Evolutionary conservation across 2,113 vertebrate species (phyloP).

Genomic region (Alouatta palliata): DNA sequence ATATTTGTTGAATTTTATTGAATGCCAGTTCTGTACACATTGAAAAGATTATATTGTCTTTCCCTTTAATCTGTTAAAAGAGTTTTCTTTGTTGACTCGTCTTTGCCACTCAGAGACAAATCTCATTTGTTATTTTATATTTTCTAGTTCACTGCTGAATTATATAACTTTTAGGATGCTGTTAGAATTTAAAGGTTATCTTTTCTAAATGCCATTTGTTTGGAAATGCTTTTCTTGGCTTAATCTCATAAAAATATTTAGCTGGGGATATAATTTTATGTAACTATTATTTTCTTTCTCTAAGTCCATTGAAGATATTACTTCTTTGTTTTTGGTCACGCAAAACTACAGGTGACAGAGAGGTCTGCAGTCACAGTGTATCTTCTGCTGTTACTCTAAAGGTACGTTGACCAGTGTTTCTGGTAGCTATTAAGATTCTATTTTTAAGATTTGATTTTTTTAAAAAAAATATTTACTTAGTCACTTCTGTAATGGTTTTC

Average conservation of each 20-base stretch:
- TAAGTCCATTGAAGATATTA: neutral
- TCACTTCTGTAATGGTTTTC: neutral
- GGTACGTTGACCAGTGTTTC: neutral
- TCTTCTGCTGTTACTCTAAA: neutral
- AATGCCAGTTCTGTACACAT: neutral
- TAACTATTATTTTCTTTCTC: neutral
- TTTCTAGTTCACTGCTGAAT: neutral
- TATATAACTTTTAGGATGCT: neutral
- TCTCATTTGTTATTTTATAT: neutral
- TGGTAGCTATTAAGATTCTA: neutral
- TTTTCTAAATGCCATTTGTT: neutral
- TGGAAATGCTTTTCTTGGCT: neutral
- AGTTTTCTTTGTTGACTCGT: neutral
- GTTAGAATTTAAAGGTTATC: neutral
- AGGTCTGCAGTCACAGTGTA: neutral
- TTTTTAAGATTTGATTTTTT: neutral
- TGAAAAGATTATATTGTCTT: neutral
- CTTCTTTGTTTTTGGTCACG: neutral
- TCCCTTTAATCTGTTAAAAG: neutral
- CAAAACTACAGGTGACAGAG: neutral
- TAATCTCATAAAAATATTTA: neutral
- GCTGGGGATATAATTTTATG: neutral
- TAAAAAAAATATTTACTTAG: too few species aligned
- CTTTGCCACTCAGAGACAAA: neutral
- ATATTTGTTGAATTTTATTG: neutral